Base-by-base conservation (phyloP, 1,140 invertebrate genomes). In the Homarus americanus region DNA sequence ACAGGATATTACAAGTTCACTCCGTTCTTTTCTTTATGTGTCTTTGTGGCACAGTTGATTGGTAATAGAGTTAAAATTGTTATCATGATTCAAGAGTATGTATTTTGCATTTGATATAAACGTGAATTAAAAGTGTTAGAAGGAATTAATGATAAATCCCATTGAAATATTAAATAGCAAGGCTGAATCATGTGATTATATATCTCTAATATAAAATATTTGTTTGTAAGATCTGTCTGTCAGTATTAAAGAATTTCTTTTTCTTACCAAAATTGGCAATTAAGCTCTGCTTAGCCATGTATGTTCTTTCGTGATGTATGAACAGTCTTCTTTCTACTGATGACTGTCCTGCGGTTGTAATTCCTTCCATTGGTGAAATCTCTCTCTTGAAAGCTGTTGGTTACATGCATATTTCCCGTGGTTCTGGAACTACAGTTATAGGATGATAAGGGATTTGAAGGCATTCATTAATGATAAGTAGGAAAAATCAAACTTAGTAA, bases 181-280 rank as follows among this genome's bases (percentile, higher is more conserved):
- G n/a, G n/a, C n/a, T n/a, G n/a, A n/a, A n/a, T n/a, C n/a, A n/a
- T n/a, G n/a, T n/a, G n/a, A n/a, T n/a, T n/a, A n/a, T n/a, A n/a
- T n/a, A n/a, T n/a, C n/a, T n/a, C n/a, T n/a, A n/a, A n/a, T n/a
- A n/a, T n/a, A n/a, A n/a, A n/a, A n/a, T n/a, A n/a, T n/a, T n/a
- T n/a, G n/a, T n/a, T n/a, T n/a, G n/a, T n/a, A n/a, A n/a, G n/a
- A n/a, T n/a, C n/a, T n/a, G n/a, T n/a, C n/a, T n/a, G n/a, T 49
- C 44, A 7, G 44, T 49, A 12, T 58, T 3, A n/a, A 80, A 10
- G 20, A 80, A 53, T 80, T 24, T 80, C 28, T 44, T 20, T 36
- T n/a, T 82, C 83, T 85, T 85, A 85, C 83, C 83, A 85, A 85
- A 34, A 72, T 17, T 24, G 41, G 63, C 44, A 72, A 7, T 72